phyloP scores from a whole-genome alignment of 2,797 vertebrate species.

The Sylvilagus floridanus region DNA sequence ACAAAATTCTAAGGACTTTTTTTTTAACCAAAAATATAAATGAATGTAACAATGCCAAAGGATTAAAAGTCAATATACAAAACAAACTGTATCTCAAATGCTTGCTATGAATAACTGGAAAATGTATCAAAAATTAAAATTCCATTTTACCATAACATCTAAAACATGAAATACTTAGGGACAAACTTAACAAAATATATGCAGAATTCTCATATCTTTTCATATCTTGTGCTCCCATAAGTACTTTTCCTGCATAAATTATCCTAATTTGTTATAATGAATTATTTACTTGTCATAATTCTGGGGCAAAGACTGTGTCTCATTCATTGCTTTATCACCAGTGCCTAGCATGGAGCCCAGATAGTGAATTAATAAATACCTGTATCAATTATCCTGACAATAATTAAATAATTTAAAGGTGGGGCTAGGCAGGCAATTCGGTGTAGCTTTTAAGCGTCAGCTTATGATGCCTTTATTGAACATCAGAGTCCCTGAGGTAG shows the following conservation, averaged over 20 bases:
- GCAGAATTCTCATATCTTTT: background rate
- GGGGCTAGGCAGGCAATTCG: too few species aligned
- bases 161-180: conserved; percentile 20
- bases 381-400: background rate
- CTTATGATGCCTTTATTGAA: too few species aligned
- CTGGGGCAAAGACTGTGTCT: background rate
- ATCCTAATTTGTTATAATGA: background rate
- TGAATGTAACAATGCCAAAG: background rate
- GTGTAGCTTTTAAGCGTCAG: too few species aligned
- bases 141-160: background rate
- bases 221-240: background rate
- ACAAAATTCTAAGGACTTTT: background rate
- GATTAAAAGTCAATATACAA: background rate
- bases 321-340: background rate
- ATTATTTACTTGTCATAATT: conserved; percentile 42
- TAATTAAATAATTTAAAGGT: too few species aligned
- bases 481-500: too few species aligned
- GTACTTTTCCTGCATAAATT: background rate
- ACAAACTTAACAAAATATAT: background rate
- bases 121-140: conserved; percentile 42
- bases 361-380: background rate
- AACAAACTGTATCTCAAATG: background rate
- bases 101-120: background rate
- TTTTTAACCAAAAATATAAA: background rate
- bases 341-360: background rate